Evolutionary conservation across 1,140 invertebrate species (phyloP).

Genomic region (Chionoecetes opilio): DNA sequence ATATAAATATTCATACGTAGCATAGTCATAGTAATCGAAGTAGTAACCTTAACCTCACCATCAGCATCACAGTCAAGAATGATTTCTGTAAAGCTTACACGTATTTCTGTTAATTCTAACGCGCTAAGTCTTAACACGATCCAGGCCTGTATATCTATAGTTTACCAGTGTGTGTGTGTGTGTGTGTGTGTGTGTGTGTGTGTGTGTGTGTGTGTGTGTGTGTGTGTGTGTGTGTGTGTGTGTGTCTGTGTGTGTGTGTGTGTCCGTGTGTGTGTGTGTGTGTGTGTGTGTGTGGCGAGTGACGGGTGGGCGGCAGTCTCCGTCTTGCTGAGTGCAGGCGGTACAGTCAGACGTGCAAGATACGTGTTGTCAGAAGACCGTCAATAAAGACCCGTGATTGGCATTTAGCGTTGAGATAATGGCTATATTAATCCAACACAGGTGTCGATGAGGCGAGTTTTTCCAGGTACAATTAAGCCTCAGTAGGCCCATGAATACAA

Average conservation of each 20-base stretch:
- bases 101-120: not conserved
- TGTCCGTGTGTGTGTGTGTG: conserved; percentile 32
- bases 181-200: not conserved
- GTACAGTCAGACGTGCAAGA: not conserved
- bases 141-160: not conserved
- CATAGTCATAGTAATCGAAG: too few relatives aligned
- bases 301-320: not conserved
- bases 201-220: not conserved
- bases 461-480: not conserved
- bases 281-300: not conserved
- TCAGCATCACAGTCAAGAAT: too few relatives aligned
- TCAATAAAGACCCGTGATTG: not conserved
- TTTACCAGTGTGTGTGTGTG: not conserved
- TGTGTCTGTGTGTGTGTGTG: not conserved
- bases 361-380: not conserved
- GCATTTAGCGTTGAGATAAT: not conserved
- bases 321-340: not conserved
- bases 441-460: not conserved
- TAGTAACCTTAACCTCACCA: too few relatives aligned
- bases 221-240: not conserved
- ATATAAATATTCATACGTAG: too few relatives aligned
- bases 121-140: not conserved
- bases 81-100: too few relatives aligned
- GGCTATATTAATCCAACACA: not conserved
- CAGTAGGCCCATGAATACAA: not conserved